Percentiles rank a stretch among this genome's conserved stretches.
Evolutionary conservation across 35 echinoderm and acorn worm species (phyloP).

Genomic region (Eucidaris tribuloides): DNA sequence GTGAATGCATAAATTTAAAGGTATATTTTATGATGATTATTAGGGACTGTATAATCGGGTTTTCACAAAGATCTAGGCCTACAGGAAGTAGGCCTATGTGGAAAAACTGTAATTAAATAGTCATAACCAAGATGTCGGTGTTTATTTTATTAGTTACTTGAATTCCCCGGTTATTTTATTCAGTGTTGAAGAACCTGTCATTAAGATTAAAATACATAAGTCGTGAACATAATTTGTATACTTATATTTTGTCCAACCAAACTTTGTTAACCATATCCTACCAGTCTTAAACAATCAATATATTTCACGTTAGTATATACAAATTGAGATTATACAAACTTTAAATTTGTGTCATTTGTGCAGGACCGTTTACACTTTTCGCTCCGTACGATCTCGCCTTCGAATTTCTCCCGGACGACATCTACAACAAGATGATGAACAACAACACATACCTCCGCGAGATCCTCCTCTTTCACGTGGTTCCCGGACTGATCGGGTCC

Average conservation of each 20-base stretch:
- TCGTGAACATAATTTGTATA: background rate
- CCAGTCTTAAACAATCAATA: background rate
- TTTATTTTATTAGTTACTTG: too few relatives aligned
- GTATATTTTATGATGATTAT: too few relatives aligned
- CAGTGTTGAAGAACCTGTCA: too few relatives aligned
- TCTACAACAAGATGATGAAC: conserved; percentile 19
- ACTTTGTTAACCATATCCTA: background rate
- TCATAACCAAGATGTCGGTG: too few relatives aligned
- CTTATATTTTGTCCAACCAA: background rate
- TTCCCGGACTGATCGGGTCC: background rate
- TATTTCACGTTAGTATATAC: background rate
- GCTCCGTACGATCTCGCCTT: conserved; percentile 37
- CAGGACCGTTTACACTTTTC: conserved; percentile 41
- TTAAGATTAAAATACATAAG: background rate
- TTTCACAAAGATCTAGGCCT: too few relatives aligned
- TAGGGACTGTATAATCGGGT: too few relatives aligned
- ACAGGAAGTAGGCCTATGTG: too few relatives aligned
- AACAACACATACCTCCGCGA: conserved; percentile 10
- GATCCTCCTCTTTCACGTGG: conserved; percentile 28
- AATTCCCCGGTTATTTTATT: too few relatives aligned
- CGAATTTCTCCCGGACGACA: background rate
- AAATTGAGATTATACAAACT: background rate
- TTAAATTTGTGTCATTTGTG: background rate
- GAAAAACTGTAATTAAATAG: too few relatives aligned
- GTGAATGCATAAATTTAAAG: too few relatives aligned